Conservation (phyloP, 2,113 vertebrate genomes). For the Gasterosteus nipponicus region DNA sequence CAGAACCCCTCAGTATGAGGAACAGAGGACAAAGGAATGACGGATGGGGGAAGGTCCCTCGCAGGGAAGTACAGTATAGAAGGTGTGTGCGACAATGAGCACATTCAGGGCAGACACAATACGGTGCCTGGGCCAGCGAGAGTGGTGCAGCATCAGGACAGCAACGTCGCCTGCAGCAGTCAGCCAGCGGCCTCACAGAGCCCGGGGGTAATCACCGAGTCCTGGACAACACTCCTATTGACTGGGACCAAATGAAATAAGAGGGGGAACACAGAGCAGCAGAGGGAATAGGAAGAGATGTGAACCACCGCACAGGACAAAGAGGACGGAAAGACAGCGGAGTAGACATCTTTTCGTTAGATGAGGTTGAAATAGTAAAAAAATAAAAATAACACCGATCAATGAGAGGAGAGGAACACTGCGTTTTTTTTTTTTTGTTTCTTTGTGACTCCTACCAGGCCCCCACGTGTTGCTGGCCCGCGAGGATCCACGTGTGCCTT, state of each 20-base stretch:
- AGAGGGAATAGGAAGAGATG: neutral
- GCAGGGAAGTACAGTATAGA: slow-evolving; percentile 74
- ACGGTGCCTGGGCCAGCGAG: slow-evolving; percentile 52
- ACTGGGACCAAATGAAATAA: slow-evolving; percentile 47
- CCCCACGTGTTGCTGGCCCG: slow-evolving; percentile 59
- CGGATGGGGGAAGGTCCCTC: slow-evolving; percentile 73
- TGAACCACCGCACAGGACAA: slow-evolving; percentile 2
- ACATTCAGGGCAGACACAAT: slow-evolving; percentile 76
- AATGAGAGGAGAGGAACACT: slow-evolving; percentile 27
- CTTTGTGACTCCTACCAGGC: slow-evolving; percentile 46
- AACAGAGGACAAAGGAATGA: slow-evolving; percentile 83
- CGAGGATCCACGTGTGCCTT: slow-evolving; percentile 46
- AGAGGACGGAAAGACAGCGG: neutral
- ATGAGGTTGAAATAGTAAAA: slow-evolving; percentile 1
- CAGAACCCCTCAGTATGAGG: slow-evolving; percentile 70
- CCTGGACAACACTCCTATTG: slow-evolving; percentile 64
- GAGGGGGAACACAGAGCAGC: slow-evolving; percentile 43
- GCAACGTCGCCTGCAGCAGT: slow-evolving; percentile 41
- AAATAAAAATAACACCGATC: neutral
- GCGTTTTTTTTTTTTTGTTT: slow-evolving; percentile 28
- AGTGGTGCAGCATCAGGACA: slow-evolving; percentile 56
- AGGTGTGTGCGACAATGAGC: slow-evolving; percentile 77
- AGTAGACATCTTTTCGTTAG: neutral
- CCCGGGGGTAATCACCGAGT: slow-evolving; percentile 56
- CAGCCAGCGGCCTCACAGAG: slow-evolving; percentile 48